Conservation (phyloP, 2,888 invertebrate genomes). For the Bhutanitis thaidina region DNA sequence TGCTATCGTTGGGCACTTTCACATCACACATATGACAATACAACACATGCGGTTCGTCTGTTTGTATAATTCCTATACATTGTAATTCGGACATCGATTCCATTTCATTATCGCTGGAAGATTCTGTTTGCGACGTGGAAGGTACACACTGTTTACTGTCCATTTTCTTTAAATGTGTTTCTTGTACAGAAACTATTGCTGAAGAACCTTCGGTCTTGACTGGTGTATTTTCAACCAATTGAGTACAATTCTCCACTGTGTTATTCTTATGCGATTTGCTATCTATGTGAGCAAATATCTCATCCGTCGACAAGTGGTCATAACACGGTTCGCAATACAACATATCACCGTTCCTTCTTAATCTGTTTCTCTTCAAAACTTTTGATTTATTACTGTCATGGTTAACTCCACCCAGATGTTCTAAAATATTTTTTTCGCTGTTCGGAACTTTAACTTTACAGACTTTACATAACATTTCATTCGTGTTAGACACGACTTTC, state of each 20-base stretch:
- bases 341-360: not conserved
- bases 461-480: conserved; percentile 1
- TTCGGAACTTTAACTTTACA: conserved; percentile 1
- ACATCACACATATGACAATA: not conserved
- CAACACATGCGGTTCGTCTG: not conserved
- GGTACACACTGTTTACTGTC: not conserved
- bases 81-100: not conserved
- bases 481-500: not conserved
- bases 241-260: not conserved
- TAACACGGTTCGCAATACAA: not conserved
- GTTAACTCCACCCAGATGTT: not conserved
- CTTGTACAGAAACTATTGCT: not conserved
- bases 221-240: not conserved
- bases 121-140: not conserved
- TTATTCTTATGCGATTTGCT: not conserved
- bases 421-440: not conserved
- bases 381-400: not conserved
- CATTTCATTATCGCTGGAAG: not conserved
- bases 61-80: not conserved
- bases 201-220: not conserved
- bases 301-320: not conserved
- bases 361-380: not conserved
- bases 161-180: not conserved
- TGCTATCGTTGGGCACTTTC: not conserved
- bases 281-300: not conserved